Percentiles rank a stretch among this genome's conserved stretches.
Evolutionary conservation across 2,113 vertebrate genomes (phyloP).

Genomic region (Osmerus mordax): DNA sequence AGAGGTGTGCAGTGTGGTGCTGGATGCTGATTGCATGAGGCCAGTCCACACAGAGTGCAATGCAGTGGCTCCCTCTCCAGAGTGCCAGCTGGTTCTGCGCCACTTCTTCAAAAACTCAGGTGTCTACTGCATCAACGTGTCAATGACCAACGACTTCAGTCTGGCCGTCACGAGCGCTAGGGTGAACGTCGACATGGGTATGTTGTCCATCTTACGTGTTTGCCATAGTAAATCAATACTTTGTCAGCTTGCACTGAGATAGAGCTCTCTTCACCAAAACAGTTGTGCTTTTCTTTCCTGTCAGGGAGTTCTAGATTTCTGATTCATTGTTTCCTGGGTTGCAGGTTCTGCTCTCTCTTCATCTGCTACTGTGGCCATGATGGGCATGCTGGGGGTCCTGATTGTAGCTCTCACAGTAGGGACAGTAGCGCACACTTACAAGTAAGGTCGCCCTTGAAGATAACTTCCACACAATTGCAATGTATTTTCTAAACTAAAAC

Average conservation of each 20-base stretch:
- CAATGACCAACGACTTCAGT: slow-evolving; percentile 83
- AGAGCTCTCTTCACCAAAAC: too few relatives aligned
- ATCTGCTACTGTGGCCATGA: slow-evolving; percentile 56
- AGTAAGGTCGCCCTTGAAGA: slow-evolving; percentile 62
- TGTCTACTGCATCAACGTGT: slow-evolving; percentile 89
- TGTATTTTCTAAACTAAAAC: too few relatives aligned
- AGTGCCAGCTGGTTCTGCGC: slow-evolving; percentile 82
- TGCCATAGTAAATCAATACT: too few relatives aligned
- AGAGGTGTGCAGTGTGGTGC: slow-evolving; percentile 85
- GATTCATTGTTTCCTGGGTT: not conserved
- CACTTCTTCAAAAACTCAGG: slow-evolving; percentile 83
- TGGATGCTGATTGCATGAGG: slow-evolving; percentile 77
- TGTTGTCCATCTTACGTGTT: not conserved
- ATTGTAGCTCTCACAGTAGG: slow-evolving; percentile 63
- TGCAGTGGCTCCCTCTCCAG: slow-evolving; percentile 70
- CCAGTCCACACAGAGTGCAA: slow-evolving; percentile 76
- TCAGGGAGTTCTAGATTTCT: not conserved
- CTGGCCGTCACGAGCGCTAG: slow-evolving; percentile 81
- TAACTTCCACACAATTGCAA: too few relatives aligned
- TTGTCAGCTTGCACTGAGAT: too few relatives aligned
- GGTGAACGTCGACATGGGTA: slow-evolving; percentile 74
- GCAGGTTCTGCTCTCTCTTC: slow-evolving; percentile 60
- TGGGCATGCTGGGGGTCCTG: slow-evolving; percentile 63
- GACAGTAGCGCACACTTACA: slow-evolving; percentile 73
- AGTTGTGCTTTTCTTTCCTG: not conserved